Conservation (phyloP, 2,797 vertebrate genomes). For the Manis pentadactyla region DNA sequence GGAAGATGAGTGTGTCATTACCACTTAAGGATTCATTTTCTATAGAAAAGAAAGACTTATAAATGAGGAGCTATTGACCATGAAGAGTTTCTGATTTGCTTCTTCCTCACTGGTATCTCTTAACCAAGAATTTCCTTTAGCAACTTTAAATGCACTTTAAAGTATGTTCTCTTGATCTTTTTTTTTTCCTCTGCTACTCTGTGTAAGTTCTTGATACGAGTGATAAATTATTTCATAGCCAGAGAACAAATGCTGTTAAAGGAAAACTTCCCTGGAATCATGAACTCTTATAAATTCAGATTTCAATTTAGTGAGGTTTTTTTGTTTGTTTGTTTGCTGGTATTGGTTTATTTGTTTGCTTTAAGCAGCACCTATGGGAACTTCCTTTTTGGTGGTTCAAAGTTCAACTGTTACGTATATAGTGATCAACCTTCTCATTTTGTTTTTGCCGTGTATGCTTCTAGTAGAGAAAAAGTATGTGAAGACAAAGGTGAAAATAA, state of each 20-base stretch:
- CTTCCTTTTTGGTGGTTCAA: background rate
- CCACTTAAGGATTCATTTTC: slow-evolving; percentile 15
- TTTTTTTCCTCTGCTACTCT: background rate
- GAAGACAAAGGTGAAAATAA: background rate
- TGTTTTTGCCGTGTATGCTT: background rate
- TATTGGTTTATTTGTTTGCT: background rate
- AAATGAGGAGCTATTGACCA: slow-evolving; percentile 50
- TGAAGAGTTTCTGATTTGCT: slow-evolving; percentile 26
- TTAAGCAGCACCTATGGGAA: background rate
- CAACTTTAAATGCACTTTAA: background rate
- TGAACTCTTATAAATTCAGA: background rate
- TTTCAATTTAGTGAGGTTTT: background rate
- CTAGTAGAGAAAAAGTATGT: background rate
- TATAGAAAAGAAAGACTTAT: slow-evolving; percentile 35
- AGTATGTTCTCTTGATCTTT: background rate
- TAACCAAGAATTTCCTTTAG: slow-evolving; percentile 7
- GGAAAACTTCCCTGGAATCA: background rate
- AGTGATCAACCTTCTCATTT: background rate
- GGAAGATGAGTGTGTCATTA: slow-evolving; percentile 12
- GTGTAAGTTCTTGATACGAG: background rate
- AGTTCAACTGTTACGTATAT: background rate
- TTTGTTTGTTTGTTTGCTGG: background rate
- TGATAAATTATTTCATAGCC: background rate
- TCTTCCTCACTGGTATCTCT: background rate
- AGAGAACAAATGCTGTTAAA: background rate